These are phyloP conservation scores for Patella ulyssiponensis DNA, from an alignment of 2,888 invertebrate genomes.

Conservation along the genomic window DNA sequence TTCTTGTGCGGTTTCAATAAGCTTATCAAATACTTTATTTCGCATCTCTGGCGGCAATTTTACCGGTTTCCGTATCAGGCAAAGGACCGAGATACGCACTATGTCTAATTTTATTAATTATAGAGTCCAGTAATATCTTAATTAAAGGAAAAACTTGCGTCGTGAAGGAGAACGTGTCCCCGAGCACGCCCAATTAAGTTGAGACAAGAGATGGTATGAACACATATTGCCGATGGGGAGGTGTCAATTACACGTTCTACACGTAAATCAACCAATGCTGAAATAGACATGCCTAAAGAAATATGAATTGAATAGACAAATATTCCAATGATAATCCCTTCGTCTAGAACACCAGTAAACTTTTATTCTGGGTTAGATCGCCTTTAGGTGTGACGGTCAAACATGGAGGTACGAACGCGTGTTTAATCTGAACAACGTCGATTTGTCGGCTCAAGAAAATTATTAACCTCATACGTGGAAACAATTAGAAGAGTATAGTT, in stretches of 20 bases:
- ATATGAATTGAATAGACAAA: constrained; percentile 5
- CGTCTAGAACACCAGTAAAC: constrained; percentile 7
- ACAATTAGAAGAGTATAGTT: too few relatives aligned
- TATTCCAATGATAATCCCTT: constrained; percentile 3
- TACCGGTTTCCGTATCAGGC: constrained; percentile 5
- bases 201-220: constrained; percentile 23
- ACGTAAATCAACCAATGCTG: constrained; percentile 9
- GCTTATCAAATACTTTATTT: constrained; percentile 11
- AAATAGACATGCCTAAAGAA: constrained; percentile 9
- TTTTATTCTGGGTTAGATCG: not conserved
- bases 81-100: constrained; percentile 17
- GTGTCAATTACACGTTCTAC: constrained; percentile 25
- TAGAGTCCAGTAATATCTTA: constrained; percentile 29
- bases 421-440: not conserved
- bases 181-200: constrained; percentile 26
- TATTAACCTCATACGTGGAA: too few relatives aligned
- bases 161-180: constrained; percentile 23
- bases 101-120: constrained; percentile 28
- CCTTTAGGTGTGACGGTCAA: not conserved
- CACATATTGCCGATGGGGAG: constrained; percentile 20
- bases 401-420: constrained; percentile 5
- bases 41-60: not conserved
- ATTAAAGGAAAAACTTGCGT: constrained; percentile 30
- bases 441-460: too few relatives aligned
- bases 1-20: constrained; percentile 10